These are phyloP conservation scores for Valencia hispanica DNA, from an alignment of 2,797 vertebrate genomes.

Conservation along the genomic window DNA sequence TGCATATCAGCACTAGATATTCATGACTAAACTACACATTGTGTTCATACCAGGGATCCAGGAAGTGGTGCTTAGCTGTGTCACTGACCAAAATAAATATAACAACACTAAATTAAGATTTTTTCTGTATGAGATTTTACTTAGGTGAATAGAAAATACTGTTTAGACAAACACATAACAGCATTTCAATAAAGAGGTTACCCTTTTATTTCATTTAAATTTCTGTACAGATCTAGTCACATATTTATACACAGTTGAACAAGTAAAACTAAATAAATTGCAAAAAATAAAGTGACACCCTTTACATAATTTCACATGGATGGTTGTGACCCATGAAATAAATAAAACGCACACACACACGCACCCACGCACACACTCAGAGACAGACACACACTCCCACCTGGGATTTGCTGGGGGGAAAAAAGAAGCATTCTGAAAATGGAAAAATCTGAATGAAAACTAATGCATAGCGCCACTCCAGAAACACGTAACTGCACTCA, in stretches of 20 bases:
- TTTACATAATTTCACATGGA: slow-evolving; percentile 55
- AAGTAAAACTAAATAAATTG: slow-evolving; percentile 71
- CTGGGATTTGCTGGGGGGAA: slow-evolving; percentile 17
- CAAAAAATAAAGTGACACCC: slow-evolving; percentile 61
- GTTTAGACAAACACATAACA: slow-evolving; percentile 1
- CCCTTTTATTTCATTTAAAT: slow-evolving; percentile 77
- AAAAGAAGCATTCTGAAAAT: slow-evolving; percentile 18
- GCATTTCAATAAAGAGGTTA: slow-evolving; percentile 63
- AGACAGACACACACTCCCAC: slow-evolving; percentile 26
- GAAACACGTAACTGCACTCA: slow-evolving; percentile 53
- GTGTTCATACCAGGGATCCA: background rate
- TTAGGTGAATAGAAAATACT: background rate
- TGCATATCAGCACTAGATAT: background rate
- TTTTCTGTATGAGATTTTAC: background rate
- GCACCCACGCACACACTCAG: slow-evolving; percentile 25
- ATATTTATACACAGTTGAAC: slow-evolving; percentile 73
- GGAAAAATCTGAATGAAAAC: background rate
- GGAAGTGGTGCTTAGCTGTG: too few relatives aligned
- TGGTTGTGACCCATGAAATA: slow-evolving; percentile 73
- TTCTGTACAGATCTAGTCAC: slow-evolving; percentile 80
- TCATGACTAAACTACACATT: background rate
- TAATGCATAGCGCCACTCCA: slow-evolving; percentile 35
- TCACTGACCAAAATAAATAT: background rate
- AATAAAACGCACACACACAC: slow-evolving; percentile 67
- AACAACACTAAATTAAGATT: background rate